Percentiles rank a stretch among this genome's conserved stretches.
These are phyloP conservation scores for Myathropa florea DNA, from an alignment of 2,888 invertebrate species.

Conservation along the genomic window DNA sequence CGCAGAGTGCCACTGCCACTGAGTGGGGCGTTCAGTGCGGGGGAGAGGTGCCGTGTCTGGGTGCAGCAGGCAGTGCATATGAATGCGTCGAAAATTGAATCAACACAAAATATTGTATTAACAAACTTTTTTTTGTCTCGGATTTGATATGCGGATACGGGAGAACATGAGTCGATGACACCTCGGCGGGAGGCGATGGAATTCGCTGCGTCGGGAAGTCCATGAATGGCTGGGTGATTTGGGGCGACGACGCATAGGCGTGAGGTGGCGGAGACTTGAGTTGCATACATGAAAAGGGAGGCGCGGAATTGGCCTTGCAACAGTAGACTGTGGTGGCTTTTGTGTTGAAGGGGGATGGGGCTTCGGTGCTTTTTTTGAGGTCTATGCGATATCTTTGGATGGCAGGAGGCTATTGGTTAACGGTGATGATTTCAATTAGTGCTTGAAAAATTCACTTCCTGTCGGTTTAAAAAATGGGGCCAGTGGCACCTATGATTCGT, in stretches of 20 bases:
- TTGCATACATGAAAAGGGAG: background rate
- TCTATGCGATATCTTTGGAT: too few relatives aligned
- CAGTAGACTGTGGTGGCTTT: background rate
- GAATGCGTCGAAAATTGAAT: constrained; percentile 55
- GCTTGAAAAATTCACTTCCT: too few relatives aligned
- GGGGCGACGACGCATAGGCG: background rate
- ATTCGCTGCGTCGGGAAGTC: background rate
- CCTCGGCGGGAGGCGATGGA: background rate
- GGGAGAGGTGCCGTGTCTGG: background rate
- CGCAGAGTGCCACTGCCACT: background rate
- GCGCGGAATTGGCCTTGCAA: background rate
- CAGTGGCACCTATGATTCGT: too few relatives aligned
- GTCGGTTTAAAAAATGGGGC: too few relatives aligned
- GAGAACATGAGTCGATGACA: constrained; percentile 47
- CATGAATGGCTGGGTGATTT: background rate
- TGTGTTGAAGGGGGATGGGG: too few relatives aligned
- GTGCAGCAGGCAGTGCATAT: constrained; percentile 22
- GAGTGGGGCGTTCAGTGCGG: background rate
- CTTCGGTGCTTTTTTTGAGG: too few relatives aligned
- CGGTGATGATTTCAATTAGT: too few relatives aligned
- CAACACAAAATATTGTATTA: constrained; percentile 35
- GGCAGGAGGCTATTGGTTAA: too few relatives aligned
- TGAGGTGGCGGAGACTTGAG: background rate
- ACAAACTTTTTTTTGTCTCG: background rate
- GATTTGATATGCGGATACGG: background rate